A percentile compares a stretch with the other conserved stretches of the same genome.
Conservation (phyloP, 2,113 vertebrate genomes). For the Cinclus mexicanus region DNA sequence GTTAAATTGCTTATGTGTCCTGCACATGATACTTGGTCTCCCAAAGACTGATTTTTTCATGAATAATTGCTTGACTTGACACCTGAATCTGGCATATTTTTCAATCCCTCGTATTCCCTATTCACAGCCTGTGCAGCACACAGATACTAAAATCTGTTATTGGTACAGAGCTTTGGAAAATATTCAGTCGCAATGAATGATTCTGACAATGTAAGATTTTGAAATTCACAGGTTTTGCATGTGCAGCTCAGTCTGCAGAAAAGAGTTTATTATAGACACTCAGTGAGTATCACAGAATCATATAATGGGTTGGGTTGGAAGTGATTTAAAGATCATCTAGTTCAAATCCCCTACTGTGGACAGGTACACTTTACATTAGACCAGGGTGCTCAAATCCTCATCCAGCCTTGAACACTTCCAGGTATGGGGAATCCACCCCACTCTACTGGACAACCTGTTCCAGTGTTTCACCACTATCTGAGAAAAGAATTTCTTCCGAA, state of each 20-base stretch:
- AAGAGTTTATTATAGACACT: not conserved
- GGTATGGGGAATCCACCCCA: not conserved
- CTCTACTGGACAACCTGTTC: not conserved
- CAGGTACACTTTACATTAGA: not conserved
- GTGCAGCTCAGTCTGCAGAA: not conserved
- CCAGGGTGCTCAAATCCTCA: not conserved
- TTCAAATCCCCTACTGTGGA: not conserved
- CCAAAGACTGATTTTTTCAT: not conserved
- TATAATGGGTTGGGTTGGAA: not conserved
- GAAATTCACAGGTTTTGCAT: fast-evolving
- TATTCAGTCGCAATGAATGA: not conserved
- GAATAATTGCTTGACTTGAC: not conserved
- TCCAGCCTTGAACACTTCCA: not conserved
- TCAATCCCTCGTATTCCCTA: not conserved
- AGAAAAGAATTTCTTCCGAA: not conserved
- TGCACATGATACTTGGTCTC: not conserved
- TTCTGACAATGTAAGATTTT: not conserved
- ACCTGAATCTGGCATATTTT: not conserved
- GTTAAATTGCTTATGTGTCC: not conserved
- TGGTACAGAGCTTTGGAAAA: not conserved
- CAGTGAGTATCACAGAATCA: not conserved
- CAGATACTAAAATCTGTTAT: not conserved
- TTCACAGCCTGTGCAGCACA: not conserved
- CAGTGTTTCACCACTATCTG: not conserved
- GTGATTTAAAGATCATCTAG: not conserved